These are phyloP conservation scores for Nothocercus julius DNA, from an alignment of 2,113 vertebrate species.

Conservation along the genomic window DNA sequence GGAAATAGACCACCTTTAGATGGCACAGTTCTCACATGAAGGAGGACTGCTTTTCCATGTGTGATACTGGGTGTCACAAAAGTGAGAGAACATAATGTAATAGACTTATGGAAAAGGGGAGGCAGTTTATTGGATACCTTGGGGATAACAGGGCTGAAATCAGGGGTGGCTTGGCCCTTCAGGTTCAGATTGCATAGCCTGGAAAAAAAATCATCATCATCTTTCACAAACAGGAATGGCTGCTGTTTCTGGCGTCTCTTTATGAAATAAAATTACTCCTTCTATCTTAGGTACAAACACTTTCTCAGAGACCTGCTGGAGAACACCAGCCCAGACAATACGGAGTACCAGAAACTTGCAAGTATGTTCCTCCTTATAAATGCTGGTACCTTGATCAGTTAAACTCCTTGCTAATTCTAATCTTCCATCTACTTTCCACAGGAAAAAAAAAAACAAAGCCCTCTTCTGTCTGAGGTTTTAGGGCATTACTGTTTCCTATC, in stretches of 20 bases:
- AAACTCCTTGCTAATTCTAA: background rate
- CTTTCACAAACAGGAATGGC: background rate
- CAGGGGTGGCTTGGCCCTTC: background rate
- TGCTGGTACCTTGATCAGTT: background rate
- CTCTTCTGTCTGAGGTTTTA: background rate
- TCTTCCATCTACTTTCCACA: background rate
- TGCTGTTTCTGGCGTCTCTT: background rate
- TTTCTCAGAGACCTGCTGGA: constrained; percentile 85
- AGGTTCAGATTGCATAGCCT: background rate
- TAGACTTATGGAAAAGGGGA: background rate
- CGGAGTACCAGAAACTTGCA: constrained; percentile 84
- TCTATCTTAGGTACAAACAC: constrained; percentile 84
- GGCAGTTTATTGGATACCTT: background rate
- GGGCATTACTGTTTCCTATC: background rate
- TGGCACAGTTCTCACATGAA: background rate
- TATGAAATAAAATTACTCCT: background rate
- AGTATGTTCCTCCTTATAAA: constrained; percentile 74
- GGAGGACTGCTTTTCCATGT: background rate
- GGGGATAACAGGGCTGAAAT: background rate
- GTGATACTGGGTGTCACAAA: background rate
- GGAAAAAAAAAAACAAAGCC: too few relatives aligned
- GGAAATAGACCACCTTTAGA: background rate
- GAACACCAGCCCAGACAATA: constrained; percentile 82
- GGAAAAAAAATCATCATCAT: background rate
- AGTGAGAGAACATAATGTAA: background rate